Base-by-base conservation (phyloP, 2,113 vertebrate species). In the Tetrax tetrax region DNA sequence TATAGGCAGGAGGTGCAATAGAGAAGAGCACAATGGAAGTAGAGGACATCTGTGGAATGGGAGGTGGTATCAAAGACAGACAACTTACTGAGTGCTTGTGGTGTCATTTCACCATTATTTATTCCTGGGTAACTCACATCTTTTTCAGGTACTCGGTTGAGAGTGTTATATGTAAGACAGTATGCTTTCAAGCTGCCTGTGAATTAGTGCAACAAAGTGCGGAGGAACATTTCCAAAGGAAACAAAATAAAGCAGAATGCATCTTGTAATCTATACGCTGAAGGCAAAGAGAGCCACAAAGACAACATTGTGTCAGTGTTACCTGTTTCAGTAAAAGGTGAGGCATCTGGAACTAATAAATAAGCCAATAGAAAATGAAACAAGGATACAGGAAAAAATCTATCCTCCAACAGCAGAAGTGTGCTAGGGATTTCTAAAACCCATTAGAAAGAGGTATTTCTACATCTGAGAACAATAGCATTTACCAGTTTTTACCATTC, bases 61-160 rank as follows among this genome's bases (percentile, higher is more conserved):
- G 74, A 72, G 37, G 82, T 63, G 41, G 59, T 85, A 83, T 93
- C 65, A 87, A 90, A 87, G 87, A 85, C 74, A 87, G 53, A 43
- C 56, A 82, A 87, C 12, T 74, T 84, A 82, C 72, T 53, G 83
- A 89, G 65, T 5, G 4, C 51, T 89, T 80, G 43, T 83, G 89
- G 95, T 93, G 63, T 94, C 91, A 51, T 91, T 94, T 94, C 89
- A 87, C 90, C 90, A 88, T 95, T 95, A 93, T 91, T 97, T 95
- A 88, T 95, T 95, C 91, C 77, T 56, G 60, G 29, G 69, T 51
- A 91, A 76, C 69, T 91, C 70, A 37, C 85, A 57, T 89, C 54
- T 87, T 95, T 91, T 90, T 92, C 93, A 92, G 78, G 81, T 90
- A 79, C 93, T 94, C 1, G 20, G 14, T 38, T 69, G 38, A 92